A percentile compares a stretch with the other conserved stretches of the same genome.
phyloP scores from a whole-genome alignment of 2,113 vertebrate species.

The Prolemur simus region DNA sequence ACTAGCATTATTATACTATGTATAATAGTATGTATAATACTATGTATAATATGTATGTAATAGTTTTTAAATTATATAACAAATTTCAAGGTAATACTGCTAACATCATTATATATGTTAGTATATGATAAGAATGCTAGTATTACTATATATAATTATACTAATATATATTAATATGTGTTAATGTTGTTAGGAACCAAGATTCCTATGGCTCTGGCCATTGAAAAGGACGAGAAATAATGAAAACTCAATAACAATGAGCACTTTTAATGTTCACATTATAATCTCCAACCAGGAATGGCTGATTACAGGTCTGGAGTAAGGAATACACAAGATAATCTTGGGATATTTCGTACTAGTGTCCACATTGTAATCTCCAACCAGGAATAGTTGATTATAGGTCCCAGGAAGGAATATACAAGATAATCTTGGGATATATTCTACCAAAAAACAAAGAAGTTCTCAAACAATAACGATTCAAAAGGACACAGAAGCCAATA shows the following conservation, averaged over 20 bases:
- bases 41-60: neutral
- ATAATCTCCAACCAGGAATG: neutral
- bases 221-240: neutral
- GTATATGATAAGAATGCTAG: neutral
- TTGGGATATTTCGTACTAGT: neutral
- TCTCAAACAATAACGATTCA: neutral
- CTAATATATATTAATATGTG: neutral
- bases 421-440: neutral
- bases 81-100: slow-evolving; percentile 12
- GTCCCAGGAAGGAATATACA: neutral
- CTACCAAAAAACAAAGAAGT: neutral
- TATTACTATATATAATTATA: neutral
- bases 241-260: neutral
- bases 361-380: neutral
- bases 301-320: neutral
- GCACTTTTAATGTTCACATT: neutral
- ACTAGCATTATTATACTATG: neutral
- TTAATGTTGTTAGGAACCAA: neutral
- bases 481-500: neutral
- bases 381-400: neutral
- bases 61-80: slow-evolving; percentile 5
- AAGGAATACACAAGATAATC: neutral
- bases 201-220: neutral
- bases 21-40: no score
- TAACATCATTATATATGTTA: neutral